These are phyloP conservation scores for Akabosia matsudoensis DNA, from an alignment of 1,140 invertebrate genomes.

Conservation along the genomic window DNA sequence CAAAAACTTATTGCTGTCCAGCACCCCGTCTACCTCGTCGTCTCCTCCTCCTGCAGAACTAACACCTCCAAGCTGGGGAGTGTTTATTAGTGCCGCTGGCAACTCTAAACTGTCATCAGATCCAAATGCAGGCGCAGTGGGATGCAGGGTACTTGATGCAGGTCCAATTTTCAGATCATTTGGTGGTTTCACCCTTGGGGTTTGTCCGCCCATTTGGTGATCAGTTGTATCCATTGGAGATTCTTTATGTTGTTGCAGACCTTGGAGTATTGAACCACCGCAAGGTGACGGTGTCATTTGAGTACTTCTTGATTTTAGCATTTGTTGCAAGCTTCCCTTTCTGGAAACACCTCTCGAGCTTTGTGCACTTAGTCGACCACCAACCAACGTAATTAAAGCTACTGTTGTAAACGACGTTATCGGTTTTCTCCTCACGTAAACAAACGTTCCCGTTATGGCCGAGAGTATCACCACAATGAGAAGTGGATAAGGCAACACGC, in stretches of 20 bases:
- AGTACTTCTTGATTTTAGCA: background rate
- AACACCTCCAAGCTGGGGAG: background rate
- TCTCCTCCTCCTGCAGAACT: background rate
- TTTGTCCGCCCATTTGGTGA: no score
- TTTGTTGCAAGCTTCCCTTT: background rate
- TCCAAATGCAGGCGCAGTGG: no score
- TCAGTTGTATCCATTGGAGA: no score
- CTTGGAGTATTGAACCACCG: no score
- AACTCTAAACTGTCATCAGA: no score
- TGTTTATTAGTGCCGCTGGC: background rate
- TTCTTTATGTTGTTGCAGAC: no score
- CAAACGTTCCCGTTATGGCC: background rate
- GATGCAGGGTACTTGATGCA: no score
- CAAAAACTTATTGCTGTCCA: constrained; percentile 61
- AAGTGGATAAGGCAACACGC: background rate
- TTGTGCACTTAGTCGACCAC: background rate
- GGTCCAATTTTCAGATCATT: no score
- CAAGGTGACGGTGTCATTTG: background rate
- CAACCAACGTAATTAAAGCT: background rate
- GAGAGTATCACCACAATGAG: background rate
- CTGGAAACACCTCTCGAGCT: constrained; percentile 1
- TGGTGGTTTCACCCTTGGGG: no score
- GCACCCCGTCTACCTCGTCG: constrained; percentile 44
- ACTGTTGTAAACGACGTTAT: background rate
- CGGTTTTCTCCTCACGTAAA: background rate